Evolutionary conservation across 2,113 vertebrate species (phyloP).

Genomic region (Sorex araneus): DNA sequence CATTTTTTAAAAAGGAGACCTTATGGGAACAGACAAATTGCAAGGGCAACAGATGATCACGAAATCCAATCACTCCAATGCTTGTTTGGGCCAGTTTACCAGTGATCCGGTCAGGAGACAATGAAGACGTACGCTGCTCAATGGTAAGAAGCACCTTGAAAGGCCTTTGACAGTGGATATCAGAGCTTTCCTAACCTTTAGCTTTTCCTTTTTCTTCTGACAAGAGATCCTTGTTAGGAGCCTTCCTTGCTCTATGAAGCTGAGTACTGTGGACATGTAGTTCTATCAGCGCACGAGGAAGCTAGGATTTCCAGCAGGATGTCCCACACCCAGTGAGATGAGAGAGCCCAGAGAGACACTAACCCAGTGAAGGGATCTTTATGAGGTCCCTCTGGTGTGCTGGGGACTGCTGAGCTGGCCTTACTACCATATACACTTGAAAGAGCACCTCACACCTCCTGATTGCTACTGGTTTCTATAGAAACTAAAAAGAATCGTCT

Average conservation of each 20-base stretch:
- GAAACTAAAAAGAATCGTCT: slow-evolving; percentile 90
- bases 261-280: background rate
- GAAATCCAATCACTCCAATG: background rate
- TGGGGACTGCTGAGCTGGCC: slow-evolving; percentile 77
- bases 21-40: slow-evolving; percentile 61
- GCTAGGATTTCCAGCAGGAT: background rate
- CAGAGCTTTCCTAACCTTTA: slow-evolving; percentile 62
- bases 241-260: background rate
- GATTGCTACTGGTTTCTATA: slow-evolving; percentile 90
- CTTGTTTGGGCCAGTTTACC: background rate
- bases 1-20: background rate
- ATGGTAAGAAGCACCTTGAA: slow-evolving; percentile 71
- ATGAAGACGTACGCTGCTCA: slow-evolving; percentile 56
- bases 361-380: slow-evolving; percentile 32
- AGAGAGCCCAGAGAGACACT: slow-evolving; percentile 30
- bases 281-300: background rate
- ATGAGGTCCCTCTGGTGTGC: slow-evolving; percentile 57
- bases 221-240: background rate
- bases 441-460: slow-evolving; percentile 87
- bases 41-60: slow-evolving; percentile 64
- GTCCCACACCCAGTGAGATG: slow-evolving; percentile 30
- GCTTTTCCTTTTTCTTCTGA: background rate
- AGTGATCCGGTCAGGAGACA: slow-evolving; percentile 24
- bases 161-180: slow-evolving; percentile 54
- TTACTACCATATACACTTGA: slow-evolving; percentile 85